Evolutionary conservation across 2,888 invertebrate species (phyloP), one percentile per base, ranked within the genome.

Genomic region (Fragum fragum): DNA sequence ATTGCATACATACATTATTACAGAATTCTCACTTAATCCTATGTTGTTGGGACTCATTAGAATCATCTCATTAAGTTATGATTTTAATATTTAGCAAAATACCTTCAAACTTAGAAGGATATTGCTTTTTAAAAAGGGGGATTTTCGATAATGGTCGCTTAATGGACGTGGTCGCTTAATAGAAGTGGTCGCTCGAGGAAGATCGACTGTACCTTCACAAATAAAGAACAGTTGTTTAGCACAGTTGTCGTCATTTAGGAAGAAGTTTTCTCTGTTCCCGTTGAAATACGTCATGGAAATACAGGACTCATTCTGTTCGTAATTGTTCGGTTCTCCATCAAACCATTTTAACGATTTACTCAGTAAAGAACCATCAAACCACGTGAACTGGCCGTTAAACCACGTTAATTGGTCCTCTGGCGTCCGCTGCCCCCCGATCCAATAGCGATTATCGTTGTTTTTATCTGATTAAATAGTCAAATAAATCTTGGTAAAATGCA

Each of bases 151-250:
- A n/a, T n/a, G n/a, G n/a, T n/a, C n/a, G n/a, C n/a, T n/a, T n/a
- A n/a, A n/a, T n/a, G n/a, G n/a, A n/a, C n/a, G n/a, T n/a, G n/a
- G n/a, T n/a, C n/a, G n/a, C n/a, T n/a, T n/a, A n/a, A n/a, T n/a
- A n/a, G n/a, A n/a, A n/a, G n/a, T n/a, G n/a, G n/a, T n/a, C n/a
- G n/a, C n/a, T n/a, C n/a, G n/a, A n/a, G n/a, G n/a, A n/a, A n/a
- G n/a, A n/a, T n/a, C n/a, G n/a, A n/a, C n/a, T n/a, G n/a, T 72
- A 81, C 81, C 81, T 73, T 81, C 81, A 36, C 81, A 81, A 29
- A 81, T 81, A 39, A 36, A 76, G 23, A 63, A 61, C 7, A 32
- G 36, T 28, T 59, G 5, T 6, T n/a, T n/a, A 6, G 59, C 32
- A 73, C 81, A 81, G 52, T 61, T 42, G 21, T 73, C 55, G 52